Base-by-base conservation (phyloP, 64 coral and sea anemone genomes). In the Porites lutea region DNA sequence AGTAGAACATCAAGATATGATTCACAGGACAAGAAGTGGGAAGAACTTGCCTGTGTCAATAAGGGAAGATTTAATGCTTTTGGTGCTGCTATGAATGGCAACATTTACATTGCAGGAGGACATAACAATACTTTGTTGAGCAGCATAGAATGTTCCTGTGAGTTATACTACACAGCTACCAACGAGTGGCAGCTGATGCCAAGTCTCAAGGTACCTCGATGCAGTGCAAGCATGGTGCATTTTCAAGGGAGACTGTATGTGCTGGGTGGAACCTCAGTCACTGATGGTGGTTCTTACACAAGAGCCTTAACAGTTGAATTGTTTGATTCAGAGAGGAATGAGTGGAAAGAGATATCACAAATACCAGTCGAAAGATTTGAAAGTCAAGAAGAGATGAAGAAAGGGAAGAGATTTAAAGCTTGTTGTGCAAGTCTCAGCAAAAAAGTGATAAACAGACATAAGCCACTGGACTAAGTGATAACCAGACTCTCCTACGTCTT, bases 21-120 rank as follows among this genome's bases (percentile, higher is more conserved):
- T 57, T 8, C 54, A 1, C 8, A 4, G 10, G 0, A 59, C 6
- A 80, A 80, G 20, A 45, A 59, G 4, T 80, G 55, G 78, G 78
- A 80, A 23, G 2, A 44, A 3, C 13, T 80, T 14, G 55, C 78
- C 59, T 8, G 12, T 22, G 11, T 80, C 3, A 43, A 5, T 23
- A 11, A 80, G 13, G 54, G 0, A 44, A 80, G 54, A 54, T 37
- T 0, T 2, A 4, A n/a, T 9, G 78, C 78, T 60, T 61, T 59
- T 60, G 78, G 78, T 13, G 78, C 54, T 10, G 78, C 78, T 2
- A 44, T 57, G 23, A 43, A 59, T 43, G 52, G 55, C 22, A 57
- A 80, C 10, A 54, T 80, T 18, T 80, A 37, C 11, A n/a, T 80
- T 0, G 78, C 78, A 59, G 78, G 78, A 27, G 78, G 78, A 60